Evolutionary conservation across 2,888 invertebrate species (phyloP), one percentile per base, ranked within the genome.

Genomic region (Clepsis dumicolana): DNA sequence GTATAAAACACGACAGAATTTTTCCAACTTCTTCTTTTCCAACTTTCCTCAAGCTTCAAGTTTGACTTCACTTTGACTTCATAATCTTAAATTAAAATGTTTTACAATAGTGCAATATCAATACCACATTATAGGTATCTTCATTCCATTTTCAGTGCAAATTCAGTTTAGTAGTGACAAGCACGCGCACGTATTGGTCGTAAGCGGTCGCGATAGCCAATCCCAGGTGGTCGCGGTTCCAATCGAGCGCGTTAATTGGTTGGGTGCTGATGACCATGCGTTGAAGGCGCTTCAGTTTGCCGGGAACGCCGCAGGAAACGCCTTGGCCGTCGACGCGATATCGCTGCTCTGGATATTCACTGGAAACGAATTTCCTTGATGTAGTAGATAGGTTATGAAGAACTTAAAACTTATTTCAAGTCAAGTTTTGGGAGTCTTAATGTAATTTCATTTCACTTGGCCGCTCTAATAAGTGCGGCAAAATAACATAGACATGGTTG

Each of bases 181-280:
- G 86, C 3, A 99, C 95, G 41, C 99, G 94, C 4, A 99, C 90
- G 66, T 96, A 96, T 89, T 99, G 99, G 93, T 99, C 99, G 86
- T 99, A 98, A 0, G 98, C 95, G 1, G 98, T 97, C 80, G 98
- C 97, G 1, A 98, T 96, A 5, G 97, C 97, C 2, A 99, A 93
- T 0, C 99, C 99, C 53, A 95, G 90, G 84, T 98, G 98, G 84
- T 99, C 98, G 0, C 96, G 95, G 87, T 97, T 98, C 99, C 99
- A 99, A 82, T 98, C 98, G 74, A 98, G 96, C 10, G 97, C 95
- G 80, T 96, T 96, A 72, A 99, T 96, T 0, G 99, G 99, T 84
- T 99, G 99, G 4, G 96, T 94, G 18, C 98, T 97, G 64, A 99
- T 80, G 0, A 96, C 96, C 77, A 95, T 95, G 68, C 97, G 97